Percentiles rank a stretch among this genome's conserved stretches.
These are phyloP conservation scores for Coelinius sp. DNA, from an alignment of 2,888 invertebrate species.

Conservation along the genomic window DNA sequence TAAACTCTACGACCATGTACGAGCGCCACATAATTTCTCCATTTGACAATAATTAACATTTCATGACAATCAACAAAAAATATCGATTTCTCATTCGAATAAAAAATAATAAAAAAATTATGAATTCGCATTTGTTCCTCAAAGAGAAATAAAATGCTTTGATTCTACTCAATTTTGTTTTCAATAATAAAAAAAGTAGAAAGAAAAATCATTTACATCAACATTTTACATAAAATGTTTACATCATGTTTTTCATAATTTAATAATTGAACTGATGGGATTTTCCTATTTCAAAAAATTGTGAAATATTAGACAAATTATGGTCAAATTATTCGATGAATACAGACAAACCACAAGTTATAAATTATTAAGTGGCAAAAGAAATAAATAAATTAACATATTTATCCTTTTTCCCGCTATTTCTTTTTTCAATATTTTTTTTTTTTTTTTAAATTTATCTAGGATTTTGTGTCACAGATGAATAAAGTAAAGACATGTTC, in stretches of 20 bases:
- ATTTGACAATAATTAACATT: slow-evolving; percentile 12
- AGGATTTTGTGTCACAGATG: slow-evolving; percentile 66
- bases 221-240: slow-evolving; percentile 9
- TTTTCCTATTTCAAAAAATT: not conserved
- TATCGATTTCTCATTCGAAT: not conserved
- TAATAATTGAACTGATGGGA: not conserved
- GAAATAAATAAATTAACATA: slow-evolving; percentile 34
- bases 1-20: slow-evolving; percentile 25
- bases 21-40: slow-evolving; percentile 25
- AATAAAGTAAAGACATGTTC: slow-evolving; percentile 67
- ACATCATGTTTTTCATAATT: slow-evolving; percentile 14
- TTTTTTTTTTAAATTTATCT: slow-evolving; percentile 47
- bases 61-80: slow-evolving; percentile 20
- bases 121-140: slow-evolving; percentile 16
- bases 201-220: slow-evolving; percentile 27
- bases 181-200: slow-evolving; percentile 24
- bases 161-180: not conserved
- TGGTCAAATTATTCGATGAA: not conserved
- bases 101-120: slow-evolving; percentile 29
- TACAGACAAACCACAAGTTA: slow-evolving; percentile 3
- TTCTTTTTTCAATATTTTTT: not conserved
- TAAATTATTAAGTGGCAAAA: slow-evolving; percentile 28
- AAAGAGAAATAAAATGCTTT: not conserved
- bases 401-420: slow-evolving; percentile 14
- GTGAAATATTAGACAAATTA: slow-evolving; percentile 24